Percentiles rank a stretch among this genome's conserved stretches.
Conservation (phyloP, 2,113 vertebrate species). For the Dipodomys stephensi region DNA sequence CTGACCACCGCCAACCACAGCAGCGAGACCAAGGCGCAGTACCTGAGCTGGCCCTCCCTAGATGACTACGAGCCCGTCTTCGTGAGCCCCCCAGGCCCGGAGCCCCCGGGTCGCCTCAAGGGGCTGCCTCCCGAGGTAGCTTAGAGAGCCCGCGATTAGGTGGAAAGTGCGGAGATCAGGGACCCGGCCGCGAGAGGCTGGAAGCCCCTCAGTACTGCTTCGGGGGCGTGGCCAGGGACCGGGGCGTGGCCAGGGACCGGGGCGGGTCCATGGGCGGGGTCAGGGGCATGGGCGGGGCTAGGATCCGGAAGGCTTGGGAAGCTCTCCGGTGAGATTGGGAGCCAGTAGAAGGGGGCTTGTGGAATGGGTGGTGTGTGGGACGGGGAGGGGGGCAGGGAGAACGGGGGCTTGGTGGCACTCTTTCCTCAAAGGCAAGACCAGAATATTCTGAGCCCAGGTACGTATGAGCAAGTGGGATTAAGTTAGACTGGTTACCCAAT, state of each 20-base stretch:
- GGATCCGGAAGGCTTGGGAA: not conserved
- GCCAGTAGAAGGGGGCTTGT: too few species aligned
- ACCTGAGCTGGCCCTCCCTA: slow-evolving; percentile 47
- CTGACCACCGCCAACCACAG: slow-evolving; percentile 43
- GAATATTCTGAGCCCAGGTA: not conserved
- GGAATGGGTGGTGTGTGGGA: not conserved
- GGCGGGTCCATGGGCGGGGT: too few species aligned
- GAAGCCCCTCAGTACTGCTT: too few species aligned
- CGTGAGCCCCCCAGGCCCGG: slow-evolving; percentile 36
- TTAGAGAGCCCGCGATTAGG: too few species aligned
- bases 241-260: not conserved
- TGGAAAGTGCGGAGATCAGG: not conserved
- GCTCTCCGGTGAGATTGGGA: too few species aligned
- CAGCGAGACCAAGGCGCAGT: slow-evolving; percentile 79
- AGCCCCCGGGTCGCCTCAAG: slow-evolving; percentile 47
- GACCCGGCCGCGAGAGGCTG: not conserved
- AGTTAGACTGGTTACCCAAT: not conserved
- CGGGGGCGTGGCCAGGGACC: too few species aligned
- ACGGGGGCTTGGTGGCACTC: not conserved
- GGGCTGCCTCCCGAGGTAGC: slow-evolving; percentile 79
- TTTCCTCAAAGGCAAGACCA: not conserved
- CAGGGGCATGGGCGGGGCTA: too few species aligned
- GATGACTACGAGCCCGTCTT: not conserved
- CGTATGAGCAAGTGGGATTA: too few species aligned
- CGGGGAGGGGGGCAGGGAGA: not conserved